phyloP scores from a whole-genome alignment of 2,797 vertebrate species.

The Enteromius paludinosus region DNA sequence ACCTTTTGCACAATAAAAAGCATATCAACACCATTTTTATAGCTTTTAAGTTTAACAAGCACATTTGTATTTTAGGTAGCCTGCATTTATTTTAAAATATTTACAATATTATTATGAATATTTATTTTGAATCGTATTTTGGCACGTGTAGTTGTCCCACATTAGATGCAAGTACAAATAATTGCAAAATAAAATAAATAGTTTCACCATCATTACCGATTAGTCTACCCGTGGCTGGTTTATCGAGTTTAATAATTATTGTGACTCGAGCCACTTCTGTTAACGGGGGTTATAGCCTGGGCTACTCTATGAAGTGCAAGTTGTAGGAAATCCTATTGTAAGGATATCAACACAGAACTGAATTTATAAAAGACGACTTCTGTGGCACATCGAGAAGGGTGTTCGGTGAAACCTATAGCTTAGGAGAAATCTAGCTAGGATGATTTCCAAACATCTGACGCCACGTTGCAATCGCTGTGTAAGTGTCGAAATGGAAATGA shows the following conservation, averaged over 20 bases:
- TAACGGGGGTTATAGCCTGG: neutral
- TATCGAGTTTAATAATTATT: neutral
- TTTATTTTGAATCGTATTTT: neutral
- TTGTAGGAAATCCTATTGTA: neutral
- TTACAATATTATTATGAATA: too few species aligned
- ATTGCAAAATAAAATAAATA: neutral
- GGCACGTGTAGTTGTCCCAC: neutral
- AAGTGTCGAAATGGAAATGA: slow-evolving; percentile 57
- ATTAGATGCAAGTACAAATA: neutral
- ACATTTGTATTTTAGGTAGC: neutral
- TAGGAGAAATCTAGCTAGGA: neutral
- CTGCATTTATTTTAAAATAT: neutral
- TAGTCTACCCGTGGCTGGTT: neutral
- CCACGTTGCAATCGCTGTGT: slow-evolving; percentile 33
- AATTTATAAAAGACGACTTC: neutral
- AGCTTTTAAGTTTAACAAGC: neutral
- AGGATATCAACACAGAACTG: neutral
- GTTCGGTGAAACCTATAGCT: neutral
- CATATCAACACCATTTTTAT: neutral
- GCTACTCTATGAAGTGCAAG: neutral
- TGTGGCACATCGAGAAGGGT: neutral
- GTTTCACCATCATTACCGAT: neutral
- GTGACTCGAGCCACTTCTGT: neutral
- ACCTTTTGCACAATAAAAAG: slow-evolving; percentile 17
- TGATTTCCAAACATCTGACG: slow-evolving; percentile 52